These are phyloP conservation scores for Dicyrtomina minuta DNA, from an alignment of 2,888 invertebrate genomes.

Conservation along the genomic window DNA sequence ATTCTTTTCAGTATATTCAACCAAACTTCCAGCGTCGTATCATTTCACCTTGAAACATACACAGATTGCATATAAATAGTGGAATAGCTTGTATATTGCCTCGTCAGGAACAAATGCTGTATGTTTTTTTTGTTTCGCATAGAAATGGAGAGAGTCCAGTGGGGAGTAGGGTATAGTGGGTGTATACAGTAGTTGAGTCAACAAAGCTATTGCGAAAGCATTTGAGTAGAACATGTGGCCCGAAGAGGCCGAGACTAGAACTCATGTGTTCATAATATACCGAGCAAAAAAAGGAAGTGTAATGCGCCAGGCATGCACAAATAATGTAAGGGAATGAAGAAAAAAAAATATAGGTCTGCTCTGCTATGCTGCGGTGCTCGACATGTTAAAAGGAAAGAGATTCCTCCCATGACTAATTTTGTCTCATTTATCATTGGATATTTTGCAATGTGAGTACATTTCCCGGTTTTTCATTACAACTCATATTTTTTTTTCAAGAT, in stretches of 20 bases:
- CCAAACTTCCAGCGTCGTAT: too few species aligned
- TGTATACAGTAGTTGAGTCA: background rate
- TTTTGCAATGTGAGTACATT: slow-evolving; percentile 11
- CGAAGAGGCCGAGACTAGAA: too few species aligned
- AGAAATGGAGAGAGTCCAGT: background rate
- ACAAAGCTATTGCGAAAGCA: background rate
- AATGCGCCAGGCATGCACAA: slow-evolving; percentile 9
- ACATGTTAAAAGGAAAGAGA: slow-evolving; percentile 6
- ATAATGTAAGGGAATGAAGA: background rate
- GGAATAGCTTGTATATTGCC: too few species aligned
- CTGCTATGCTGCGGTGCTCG: background rate
- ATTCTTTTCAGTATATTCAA: too few species aligned
- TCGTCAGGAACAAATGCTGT: too few species aligned
- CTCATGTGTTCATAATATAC: background rate
- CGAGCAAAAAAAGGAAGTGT: background rate
- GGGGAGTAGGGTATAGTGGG: background rate
- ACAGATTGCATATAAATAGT: too few species aligned
- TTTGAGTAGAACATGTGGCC: background rate
- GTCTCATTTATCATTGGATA: slow-evolving; percentile 18
- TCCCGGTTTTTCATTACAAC: background rate
- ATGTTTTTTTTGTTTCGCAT: too few species aligned
- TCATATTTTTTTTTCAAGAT: background rate
- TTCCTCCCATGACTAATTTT: slow-evolving; percentile 18
- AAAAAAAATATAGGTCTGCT: background rate
- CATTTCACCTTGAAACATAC: too few species aligned